Evolutionary conservation across 2,113 vertebrate genomes (phyloP), one percentile per base, ranked within the genome.

Genomic region (Scomber japonicus): DNA sequence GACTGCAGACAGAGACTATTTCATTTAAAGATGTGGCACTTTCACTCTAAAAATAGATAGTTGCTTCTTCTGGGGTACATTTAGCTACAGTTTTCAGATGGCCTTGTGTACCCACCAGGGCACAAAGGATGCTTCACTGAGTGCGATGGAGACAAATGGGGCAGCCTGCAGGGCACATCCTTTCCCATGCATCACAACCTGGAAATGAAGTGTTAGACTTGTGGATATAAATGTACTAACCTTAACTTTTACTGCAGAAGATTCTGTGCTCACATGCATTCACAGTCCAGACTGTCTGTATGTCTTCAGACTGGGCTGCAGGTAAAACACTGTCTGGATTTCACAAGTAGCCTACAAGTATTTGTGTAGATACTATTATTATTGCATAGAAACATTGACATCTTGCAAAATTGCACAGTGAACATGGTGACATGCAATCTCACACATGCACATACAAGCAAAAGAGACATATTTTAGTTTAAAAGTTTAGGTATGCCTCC

Each of bases 111-210:
- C 65, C 78, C 78, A 71, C 50, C 54, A 14, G 61, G 65, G 50
- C 67, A 91, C 78, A 89, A 65, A 77, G 78, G 73, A 80, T 83
- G 85, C 87, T 88, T 90, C 59, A 86, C 66, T 76, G 89, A 91
- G 60, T 82, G 80, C 75, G 71, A 84, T 70, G 69, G 79, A 72
- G 81, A 84, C 60, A 74, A 72, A 84, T 88, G 84, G 50, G 72
- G 54, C 14, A 81, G 76, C 68, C 83, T 85, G 35, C 70, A 10
- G 70, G 75, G 83, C 69, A 55, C 70, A 81, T 84, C 67, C 59
- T 55, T 80, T 68, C 54, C 85, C 74, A 65, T 89, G 84, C 65
- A 92, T 76, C 64, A 78, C 79, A 78, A 70, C 71, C 83, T 84
- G 64, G 46, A 79, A 77, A 82, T 78, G 35, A 83, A 72, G 85